Evolutionary conservation across 2,797 vertebrate genomes (phyloP).

Genomic region (Gila robusta): DNA sequence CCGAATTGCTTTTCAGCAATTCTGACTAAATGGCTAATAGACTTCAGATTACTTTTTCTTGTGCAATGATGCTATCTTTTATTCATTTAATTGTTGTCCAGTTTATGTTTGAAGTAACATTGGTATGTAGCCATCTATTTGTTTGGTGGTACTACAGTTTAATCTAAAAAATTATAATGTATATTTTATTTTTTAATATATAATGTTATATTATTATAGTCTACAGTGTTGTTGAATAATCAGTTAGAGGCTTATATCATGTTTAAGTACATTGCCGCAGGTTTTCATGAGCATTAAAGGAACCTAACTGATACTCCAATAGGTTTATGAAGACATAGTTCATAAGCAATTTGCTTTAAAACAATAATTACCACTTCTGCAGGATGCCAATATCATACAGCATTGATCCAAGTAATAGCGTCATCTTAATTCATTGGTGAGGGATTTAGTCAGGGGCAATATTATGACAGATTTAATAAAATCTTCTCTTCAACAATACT

Average conservation of each 20-base stretch:
- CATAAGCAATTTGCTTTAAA: conserved; percentile 20
- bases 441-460: conserved; percentile 56
- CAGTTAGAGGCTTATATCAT: background rate
- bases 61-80: background rate
- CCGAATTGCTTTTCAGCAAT: background rate
- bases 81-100: background rate
- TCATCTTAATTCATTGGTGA: conserved; percentile 45
- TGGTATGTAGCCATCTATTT: background rate
- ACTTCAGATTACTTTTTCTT: background rate
- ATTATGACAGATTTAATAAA: conserved; percentile 63
- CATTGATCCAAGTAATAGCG: conserved; percentile 46
- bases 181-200: background rate
- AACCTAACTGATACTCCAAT: conserved; percentile 5
- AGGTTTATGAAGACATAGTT: conserved; percentile 22
- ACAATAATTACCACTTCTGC: conserved; percentile 48
- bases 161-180: background rate
- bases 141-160: background rate
- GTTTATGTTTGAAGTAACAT: background rate
- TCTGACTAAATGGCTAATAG: background rate
- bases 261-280: conserved; percentile 8
- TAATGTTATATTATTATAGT: background rate
- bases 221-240: background rate
- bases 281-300: conserved; percentile 18
- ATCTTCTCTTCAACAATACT: conserved; percentile 64
- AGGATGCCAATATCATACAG: conserved; percentile 31